Evolutionary conservation across 2,797 vertebrate genomes (phyloP), one percentile per base, ranked within the genome.

Genomic region (Gila robusta): DNA sequence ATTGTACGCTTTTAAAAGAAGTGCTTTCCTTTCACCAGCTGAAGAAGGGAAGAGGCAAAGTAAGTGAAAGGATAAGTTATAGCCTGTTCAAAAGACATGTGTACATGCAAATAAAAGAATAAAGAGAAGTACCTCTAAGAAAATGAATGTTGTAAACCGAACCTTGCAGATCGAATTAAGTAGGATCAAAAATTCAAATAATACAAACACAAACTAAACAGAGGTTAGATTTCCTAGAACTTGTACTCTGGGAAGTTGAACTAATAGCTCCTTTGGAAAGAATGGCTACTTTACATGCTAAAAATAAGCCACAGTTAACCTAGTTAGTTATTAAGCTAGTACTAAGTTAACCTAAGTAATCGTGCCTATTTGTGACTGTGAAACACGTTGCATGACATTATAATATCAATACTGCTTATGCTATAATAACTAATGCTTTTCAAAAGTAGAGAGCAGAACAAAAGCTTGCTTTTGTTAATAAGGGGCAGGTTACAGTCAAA

Each of bases 1-100:
- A 90, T 90, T 88, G 84, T 90, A 73, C 28, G 69, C 82, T 66
- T 69, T 87, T 88, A 89, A 87, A 85, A 88, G 80, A 88, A 89
- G 74, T 77, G 79, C 52, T 82, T 84, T 81, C 70, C 85, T 85
- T 85, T 88, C 88, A 78, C 37, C 37, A 10, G 44, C 67, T 83
- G 64, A 82, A 79, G 67, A 52, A 64, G 82, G 67, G 71, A 83
- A 82, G 37, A 44, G 56, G 37, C 66, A 64, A n/a, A 83, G 83
- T 81, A 86, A 82, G 87, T 89, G 84, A 84, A 87, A 69, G 81
- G 32, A 82, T 64, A 74, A 80, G 86, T 39, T 86, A 69, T 52
- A 35, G 62, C 41, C 28, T 83, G 70, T 69, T 73, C 85, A 26
- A 62, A 37, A 35, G 77, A 78, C 70, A 71, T 67, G 77, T 47